These are phyloP conservation scores for Ochlodes sylvanus DNA, from an alignment of 2,888 invertebrate genomes.

Conservation along the genomic window DNA sequence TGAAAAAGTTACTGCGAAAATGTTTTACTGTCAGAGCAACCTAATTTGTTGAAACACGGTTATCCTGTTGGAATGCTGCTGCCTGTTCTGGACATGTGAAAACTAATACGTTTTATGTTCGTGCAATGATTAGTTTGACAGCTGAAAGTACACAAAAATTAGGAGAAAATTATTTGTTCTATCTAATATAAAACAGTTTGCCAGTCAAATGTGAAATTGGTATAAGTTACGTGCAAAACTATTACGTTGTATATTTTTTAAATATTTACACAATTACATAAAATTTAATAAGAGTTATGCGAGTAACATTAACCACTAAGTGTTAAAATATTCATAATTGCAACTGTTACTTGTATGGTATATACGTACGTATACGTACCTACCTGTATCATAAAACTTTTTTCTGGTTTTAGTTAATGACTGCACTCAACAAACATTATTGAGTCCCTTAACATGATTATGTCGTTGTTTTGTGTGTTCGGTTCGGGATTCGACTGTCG, in stretches of 20 bases:
- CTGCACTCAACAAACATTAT: too few relatives aligned
- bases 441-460: too few relatives aligned
- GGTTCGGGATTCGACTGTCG: too few relatives aligned
- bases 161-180: not conserved
- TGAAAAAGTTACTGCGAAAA: conserved; percentile 57
- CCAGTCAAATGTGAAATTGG: not conserved
- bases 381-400: too few relatives aligned
- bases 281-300: not conserved
- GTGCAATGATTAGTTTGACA: not conserved
- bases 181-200: too few relatives aligned
- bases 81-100: conserved; percentile 37
- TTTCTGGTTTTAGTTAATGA: too few relatives aligned
- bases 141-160: not conserved
- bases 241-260: not conserved
- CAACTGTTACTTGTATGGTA: too few relatives aligned
- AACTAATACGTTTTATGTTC: conserved; percentile 28
- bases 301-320: not conserved
- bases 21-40: conserved; percentile 52
- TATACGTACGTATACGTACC: too few relatives aligned
- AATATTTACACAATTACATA: not conserved
- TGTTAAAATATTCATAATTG: conserved; percentile 1
- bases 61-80: conserved; percentile 54
- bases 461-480: too few relatives aligned
- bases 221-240: not conserved
- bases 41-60: conserved; percentile 71